Evolutionary conservation across 2,797 vertebrate species (phyloP), one percentile per base, ranked within the genome.

Genomic region (Enteromius radiatus): DNA sequence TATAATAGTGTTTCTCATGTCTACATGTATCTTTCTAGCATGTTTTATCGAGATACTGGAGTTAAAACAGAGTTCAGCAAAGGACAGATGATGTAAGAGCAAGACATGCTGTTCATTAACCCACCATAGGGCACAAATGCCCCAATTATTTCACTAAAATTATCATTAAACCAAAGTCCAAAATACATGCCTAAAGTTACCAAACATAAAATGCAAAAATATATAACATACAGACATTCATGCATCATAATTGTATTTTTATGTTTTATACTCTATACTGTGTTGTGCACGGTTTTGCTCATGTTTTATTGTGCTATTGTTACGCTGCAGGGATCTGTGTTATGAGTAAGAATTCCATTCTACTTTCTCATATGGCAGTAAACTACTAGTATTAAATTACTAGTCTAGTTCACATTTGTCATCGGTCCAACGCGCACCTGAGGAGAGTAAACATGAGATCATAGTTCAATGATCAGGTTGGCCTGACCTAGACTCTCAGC

Each of bases 381-480:
- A 73, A 73, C 28, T 31, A 49, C 1, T n/a, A 21, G 9, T 52
- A 9, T 71, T 31, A 49, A 2, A 31, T 28, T 47, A 19, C 3
- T 49, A 10, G 41, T 70, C 67, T 26, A 31, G 43, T 71, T 52
- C 5, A 8, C 26, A 31, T 56, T 26, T 12, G 36, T 43, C 31
- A 43, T 21, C 11, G 9, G 17, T 79, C 47, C 47, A 28, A 26
- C 64, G 41, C 0, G 2, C 77, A 56, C 64, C 54, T 63, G 56
- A 43, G 52, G n/a, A 63, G n/a, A 43, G 64, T 41, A 9, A 38
- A 78, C 67, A 59, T n/a, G 6, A 9, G 28, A 7, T 79, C 84
- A 89, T 79, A 85, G 88, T 88, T 73, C 86, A 88, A 17, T 33
- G 63, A 56, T 23, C 36, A 14, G 26, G 26, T 26, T 38, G 59